Conservation (phyloP, 2,888 invertebrate species). For the Mechanitis mazaeus region DNA sequence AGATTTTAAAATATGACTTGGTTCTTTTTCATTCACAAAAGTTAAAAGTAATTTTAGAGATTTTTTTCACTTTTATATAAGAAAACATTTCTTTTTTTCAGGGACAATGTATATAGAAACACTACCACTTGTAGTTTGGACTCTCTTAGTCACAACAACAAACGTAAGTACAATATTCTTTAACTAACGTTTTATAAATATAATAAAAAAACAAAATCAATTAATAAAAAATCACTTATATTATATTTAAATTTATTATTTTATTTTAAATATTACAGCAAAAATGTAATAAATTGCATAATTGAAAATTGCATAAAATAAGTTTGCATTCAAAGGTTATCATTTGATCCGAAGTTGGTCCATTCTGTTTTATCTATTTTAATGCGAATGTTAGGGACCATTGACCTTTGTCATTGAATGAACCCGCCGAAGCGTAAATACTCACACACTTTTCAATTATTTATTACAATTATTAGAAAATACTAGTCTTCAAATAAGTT, state of each 20-base stretch:
- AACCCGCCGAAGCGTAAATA: constrained; percentile 13
- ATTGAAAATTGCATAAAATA: too few relatives aligned
- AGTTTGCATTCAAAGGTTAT: not conserved
- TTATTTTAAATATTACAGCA: not conserved
- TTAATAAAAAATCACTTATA: too few relatives aligned
- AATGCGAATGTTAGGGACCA: constrained; percentile 21
- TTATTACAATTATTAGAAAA: not conserved
- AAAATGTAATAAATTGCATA: not conserved
- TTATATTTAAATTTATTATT: not conserved
- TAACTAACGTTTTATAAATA: not conserved
- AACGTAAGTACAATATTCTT: constrained; percentile 80
- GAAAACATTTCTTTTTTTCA: constrained; percentile 78
- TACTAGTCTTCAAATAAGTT: not conserved
- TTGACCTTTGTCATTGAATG: constrained; percentile 21
- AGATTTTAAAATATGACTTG: too few relatives aligned
- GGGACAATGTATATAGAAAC: constrained; percentile 93
- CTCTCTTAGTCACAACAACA: constrained; percentile 87
- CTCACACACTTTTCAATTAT: not conserved
- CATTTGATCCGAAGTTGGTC: not conserved
- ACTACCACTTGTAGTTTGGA: constrained; percentile 95
- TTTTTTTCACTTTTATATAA: not conserved
- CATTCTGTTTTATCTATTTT: constrained; percentile 15
- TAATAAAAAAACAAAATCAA: too few relatives aligned
- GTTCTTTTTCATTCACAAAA: too few relatives aligned
- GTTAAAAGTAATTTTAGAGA: too few relatives aligned